Base-by-base conservation (phyloP, 2,888 invertebrate species). In the Cryptosula pallasiana region DNA sequence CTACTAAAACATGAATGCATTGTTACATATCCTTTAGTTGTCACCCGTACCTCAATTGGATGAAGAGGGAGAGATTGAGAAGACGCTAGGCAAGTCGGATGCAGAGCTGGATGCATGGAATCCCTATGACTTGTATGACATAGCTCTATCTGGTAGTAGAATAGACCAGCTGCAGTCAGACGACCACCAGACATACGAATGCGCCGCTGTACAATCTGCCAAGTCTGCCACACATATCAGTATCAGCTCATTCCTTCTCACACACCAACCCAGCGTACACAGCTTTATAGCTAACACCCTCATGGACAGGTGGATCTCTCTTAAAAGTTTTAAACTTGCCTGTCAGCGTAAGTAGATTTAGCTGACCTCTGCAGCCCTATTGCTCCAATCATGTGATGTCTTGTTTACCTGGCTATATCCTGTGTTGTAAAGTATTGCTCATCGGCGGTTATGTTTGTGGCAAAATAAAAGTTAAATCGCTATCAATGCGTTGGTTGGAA, bases 51-150 rank as follows among this genome's bases (percentile, higher is more conserved):
- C 27, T 25, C 27, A 20, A 25, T 5, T 63, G 25, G 32, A 63
- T 25, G 63, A 63, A 5, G 63, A 32, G 63, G 25, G 2, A 63
- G 32, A 45, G 45, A 20, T 20, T 45, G 9, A 45, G 20, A 45
- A 45, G 45, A 45, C 20, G n/a, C n/a, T n/a, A n/a, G n/a, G n/a
- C n/a, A n/a, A n/a, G n/a, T n/a, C n/a, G n/a, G 45, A 45, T 5
- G 5, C 45, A 13, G 63, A 63, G 32, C 20, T 27, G 9, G 13
- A 16, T 2, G 27, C 63, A 9, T 63, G 63, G 63, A 63, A 63
- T 63, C 34, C 63, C 27, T 63, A 63, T 32, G 63, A 63, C 63
- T 13, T 63, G 32, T 63, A 63, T 32, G 63, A 63, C 32, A 29
- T 25, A 5, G 63, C 63, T 32, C 16, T 63, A 16, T 9, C 63